phyloP scores from a whole-genome alignment of 2,113 vertebrate species.

The Oreochromis spilurus region DNA sequence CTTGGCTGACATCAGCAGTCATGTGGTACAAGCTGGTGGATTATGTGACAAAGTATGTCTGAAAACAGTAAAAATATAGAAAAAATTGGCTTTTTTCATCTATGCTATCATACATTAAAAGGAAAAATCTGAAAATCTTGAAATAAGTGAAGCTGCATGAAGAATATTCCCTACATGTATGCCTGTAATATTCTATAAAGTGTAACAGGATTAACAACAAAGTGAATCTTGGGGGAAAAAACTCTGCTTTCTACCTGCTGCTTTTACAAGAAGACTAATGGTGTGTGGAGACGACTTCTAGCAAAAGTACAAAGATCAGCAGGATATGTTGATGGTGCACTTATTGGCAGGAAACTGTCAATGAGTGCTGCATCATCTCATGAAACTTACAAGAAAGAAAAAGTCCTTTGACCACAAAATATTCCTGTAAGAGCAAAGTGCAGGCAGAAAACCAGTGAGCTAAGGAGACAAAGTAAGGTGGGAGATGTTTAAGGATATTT shows the following conservation, averaged over 20 bases:
- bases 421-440: background rate
- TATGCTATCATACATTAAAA: background rate
- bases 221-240: background rate
- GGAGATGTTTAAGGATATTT: background rate
- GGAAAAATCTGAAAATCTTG: background rate
- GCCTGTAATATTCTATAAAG: background rate
- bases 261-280: background rate
- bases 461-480: background rate
- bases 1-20: slow-evolving; percentile 55
- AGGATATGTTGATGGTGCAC: slow-evolving; percentile 24
- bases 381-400: slow-evolving; percentile 45
- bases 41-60: background rate
- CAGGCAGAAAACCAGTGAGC: background rate
- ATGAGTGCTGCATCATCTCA: slow-evolving; percentile 29
- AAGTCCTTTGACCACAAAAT: slow-evolving; percentile 4
- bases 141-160: background rate
- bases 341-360: slow-evolving; percentile 35
- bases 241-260: background rate
- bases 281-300: background rate
- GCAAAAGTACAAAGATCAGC: background rate
- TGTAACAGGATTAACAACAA: background rate
- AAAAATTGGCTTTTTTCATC: background rate
- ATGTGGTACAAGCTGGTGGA: slow-evolving; percentile 52
- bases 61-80: background rate
- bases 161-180: background rate